Conservation (phyloP, 2,888 invertebrate species). For the Chrysolina haemoptera region DNA sequence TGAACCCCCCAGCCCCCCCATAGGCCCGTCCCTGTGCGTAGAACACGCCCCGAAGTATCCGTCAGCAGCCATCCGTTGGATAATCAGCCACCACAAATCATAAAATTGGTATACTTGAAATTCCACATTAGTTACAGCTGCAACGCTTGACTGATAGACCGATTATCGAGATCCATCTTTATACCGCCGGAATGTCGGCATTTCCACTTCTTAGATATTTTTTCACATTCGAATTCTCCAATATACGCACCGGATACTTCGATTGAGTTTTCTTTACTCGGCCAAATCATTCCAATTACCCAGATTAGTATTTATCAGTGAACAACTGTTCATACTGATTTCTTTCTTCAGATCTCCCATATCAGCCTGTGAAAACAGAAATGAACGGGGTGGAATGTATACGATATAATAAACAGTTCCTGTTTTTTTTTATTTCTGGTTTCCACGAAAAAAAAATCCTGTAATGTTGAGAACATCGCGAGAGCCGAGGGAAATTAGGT, state of each 20-base stretch:
- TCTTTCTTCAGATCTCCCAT: too few species aligned
- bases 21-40: too few species aligned
- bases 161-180: slow-evolving; percentile 30
- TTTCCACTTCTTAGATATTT: slow-evolving; percentile 1
- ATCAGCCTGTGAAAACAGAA: too few species aligned
- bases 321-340: background rate
- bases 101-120: slow-evolving; percentile 39
- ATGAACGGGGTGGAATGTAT: too few species aligned
- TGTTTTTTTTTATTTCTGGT: too few species aligned
- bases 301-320: background rate
- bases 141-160: slow-evolving; percentile 35
- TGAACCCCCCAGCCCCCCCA: too few species aligned
- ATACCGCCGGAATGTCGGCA: slow-evolving; percentile 5
- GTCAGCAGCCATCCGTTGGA: slow-evolving; percentile 28
- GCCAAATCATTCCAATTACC: background rate
- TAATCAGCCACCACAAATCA: slow-evolving; percentile 37
- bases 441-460: too few species aligned
- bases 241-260: slow-evolving; percentile 1
- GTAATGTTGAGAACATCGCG: too few species aligned
- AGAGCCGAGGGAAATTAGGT: too few species aligned
- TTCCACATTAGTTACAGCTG: slow-evolving; percentile 45
- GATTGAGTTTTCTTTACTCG: background rate
- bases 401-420: too few species aligned
- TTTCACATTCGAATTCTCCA: background rate
- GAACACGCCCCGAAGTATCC: background rate